phyloP scores from a whole-genome alignment of 2,113 vertebrate genomes.

The Macroglossus sobrinus region DNA sequence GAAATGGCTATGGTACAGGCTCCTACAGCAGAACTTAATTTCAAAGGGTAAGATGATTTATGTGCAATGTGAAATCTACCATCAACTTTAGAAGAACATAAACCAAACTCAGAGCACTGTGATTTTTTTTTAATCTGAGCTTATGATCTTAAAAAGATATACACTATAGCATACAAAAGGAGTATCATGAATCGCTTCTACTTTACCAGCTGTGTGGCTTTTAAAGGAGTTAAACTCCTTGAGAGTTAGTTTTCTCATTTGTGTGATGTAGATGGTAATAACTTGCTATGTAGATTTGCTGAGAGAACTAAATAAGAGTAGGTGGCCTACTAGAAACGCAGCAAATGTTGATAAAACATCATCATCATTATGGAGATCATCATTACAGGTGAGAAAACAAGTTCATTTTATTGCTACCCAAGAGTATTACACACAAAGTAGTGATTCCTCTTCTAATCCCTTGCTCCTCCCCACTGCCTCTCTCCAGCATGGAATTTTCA shows the following conservation, averaged over 20 bases:
- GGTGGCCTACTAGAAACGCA: background rate
- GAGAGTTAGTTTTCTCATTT: background rate
- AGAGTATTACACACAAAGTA: background rate
- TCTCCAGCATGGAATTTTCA: background rate
- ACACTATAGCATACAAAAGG: background rate
- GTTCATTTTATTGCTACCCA: background rate
- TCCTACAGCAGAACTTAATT: constrained; percentile 4
- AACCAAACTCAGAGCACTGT: background rate
- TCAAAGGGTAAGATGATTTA: constrained; percentile 64
- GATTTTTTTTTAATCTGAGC: background rate
- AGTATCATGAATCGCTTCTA: background rate
- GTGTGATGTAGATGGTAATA: background rate
- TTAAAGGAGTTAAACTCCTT: background rate
- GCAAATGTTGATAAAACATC: background rate
- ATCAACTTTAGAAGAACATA: constrained; percentile 10
- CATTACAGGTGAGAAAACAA: background rate
- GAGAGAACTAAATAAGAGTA: background rate
- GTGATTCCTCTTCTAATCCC: background rate
- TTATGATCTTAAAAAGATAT: background rate
- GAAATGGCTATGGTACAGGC: background rate
- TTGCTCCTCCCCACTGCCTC: background rate
- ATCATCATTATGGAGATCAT: background rate
- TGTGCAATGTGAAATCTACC: constrained; percentile 64
- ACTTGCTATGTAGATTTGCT: background rate
- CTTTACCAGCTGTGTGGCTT: background rate